phyloP scores from a whole-genome alignment of 30 jellyfish, hydroid and myxozoan genomes.

The Pseudorhiza aurosa region DNA sequence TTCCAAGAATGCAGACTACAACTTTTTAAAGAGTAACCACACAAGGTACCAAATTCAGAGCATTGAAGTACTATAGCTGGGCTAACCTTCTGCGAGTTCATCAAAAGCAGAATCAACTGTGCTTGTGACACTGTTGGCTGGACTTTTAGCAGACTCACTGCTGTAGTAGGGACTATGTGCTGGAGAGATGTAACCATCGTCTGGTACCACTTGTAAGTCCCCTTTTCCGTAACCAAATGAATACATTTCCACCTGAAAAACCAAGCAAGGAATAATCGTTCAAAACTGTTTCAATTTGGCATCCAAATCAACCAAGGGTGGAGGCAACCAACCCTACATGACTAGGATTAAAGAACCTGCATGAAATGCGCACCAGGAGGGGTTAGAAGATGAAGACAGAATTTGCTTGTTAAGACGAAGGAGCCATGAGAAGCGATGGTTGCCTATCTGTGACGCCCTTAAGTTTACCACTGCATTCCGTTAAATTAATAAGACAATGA shows the following conservation, averaged over 20 bases:
- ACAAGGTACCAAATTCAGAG: background rate
- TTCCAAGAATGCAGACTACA: background rate
- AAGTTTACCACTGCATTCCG: no score
- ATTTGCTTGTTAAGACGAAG: no score
- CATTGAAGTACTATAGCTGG: background rate
- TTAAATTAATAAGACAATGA: no score
- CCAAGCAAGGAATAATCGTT: no score
- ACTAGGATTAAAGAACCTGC: no score
- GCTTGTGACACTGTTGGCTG: constrained; percentile 40
- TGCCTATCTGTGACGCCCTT: no score
- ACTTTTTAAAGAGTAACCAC: background rate
- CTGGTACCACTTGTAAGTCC: constrained; percentile 26
- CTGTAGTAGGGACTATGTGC: constrained; percentile 6
- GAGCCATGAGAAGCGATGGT: no score
- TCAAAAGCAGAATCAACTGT: constrained; percentile 77
- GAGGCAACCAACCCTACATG: no score
- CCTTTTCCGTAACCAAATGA: background rate
- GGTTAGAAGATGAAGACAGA: no score
- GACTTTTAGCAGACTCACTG: background rate
- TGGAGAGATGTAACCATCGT: constrained; percentile 48
- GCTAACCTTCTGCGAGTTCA: constrained; percentile 57
- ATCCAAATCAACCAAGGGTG: no score
- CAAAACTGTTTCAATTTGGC: no score
- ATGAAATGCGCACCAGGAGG: no score
- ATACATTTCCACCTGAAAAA: constrained; percentile 15